Evolutionary conservation across 1,140 invertebrate species (phyloP).

Genomic region (Archivesica marissinica): DNA sequence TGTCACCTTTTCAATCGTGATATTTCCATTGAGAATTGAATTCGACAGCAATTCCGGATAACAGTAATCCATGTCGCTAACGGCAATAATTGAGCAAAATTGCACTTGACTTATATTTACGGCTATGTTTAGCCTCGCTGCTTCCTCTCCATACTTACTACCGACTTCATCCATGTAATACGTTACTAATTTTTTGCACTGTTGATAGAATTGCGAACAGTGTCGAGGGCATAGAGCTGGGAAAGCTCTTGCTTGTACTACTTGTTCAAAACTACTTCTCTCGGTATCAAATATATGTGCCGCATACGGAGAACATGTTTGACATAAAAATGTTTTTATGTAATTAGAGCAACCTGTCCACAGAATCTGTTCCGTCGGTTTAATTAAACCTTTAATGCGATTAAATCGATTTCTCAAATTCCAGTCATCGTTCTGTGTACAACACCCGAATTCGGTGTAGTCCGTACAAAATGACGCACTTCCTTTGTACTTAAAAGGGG

Average conservation of each 20-base stretch:
- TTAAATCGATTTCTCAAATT: constrained; percentile 59
- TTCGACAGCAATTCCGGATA: constrained; percentile 78
- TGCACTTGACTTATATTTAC: constrained; percentile 15
- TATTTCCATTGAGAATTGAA: constrained; percentile 65
- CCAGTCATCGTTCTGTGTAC: constrained; percentile 68
- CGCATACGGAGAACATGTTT: constrained; percentile 79
- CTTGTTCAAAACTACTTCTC: constrained; percentile 29
- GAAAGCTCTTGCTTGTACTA: constrained; percentile 62
- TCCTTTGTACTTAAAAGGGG: constrained; percentile 75
- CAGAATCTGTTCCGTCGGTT: constrained; percentile 13
- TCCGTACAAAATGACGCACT: constrained; percentile 74
- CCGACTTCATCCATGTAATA: constrained; percentile 36
- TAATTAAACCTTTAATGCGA: constrained; percentile 35
- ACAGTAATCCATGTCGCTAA: constrained; percentile 79
- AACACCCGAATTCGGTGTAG: constrained; percentile 79
- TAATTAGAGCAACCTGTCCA: constrained; percentile 67
- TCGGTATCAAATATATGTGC: constrained; percentile 79
- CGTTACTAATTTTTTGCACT: constrained; percentile 67
- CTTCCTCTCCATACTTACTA: neutral
- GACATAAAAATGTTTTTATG: constrained; percentile 75
- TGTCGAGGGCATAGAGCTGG: constrained; percentile 76
- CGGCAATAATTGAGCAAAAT: constrained; percentile 72
- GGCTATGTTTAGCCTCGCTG: neutral
- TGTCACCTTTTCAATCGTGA: constrained; percentile 65
- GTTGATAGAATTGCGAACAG: constrained; percentile 70